Conservation (phyloP, 2,888 invertebrate genomes). For the Heliconius sara region DNA sequence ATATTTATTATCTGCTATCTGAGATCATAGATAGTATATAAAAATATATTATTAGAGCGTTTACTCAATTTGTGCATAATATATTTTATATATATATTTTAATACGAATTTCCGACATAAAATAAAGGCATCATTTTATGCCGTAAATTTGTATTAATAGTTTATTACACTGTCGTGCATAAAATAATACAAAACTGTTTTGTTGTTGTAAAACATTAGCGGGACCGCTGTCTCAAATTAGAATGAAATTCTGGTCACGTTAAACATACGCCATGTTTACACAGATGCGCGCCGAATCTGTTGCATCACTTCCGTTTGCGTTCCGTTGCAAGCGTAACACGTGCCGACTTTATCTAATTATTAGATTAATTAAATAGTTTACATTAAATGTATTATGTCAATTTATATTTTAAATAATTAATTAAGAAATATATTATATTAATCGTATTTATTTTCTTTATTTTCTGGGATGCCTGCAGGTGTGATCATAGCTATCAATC, state of each 20-base stretch:
- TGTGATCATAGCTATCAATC: not conserved
- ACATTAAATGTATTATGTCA: not conserved
- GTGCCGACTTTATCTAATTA: constrained; percentile 63
- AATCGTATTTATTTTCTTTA: not conserved
- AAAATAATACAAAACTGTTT: constrained; percentile 23
- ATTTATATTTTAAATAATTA: constrained; percentile 12
- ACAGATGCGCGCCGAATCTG: constrained; percentile 83
- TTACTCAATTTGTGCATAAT: not conserved
- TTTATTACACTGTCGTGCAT: constrained; percentile 15
- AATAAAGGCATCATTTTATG: not conserved
- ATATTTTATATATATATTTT: not conserved
- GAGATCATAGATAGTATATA: not conserved
- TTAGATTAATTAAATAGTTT: constrained; percentile 33
- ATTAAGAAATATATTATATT: not conserved
- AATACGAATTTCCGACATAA: no score
- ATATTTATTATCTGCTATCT: not conserved
- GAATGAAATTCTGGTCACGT: constrained; percentile 31
- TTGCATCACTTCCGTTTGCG: constrained; percentile 83
- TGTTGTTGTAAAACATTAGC: constrained; percentile 15
- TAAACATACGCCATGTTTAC: constrained; percentile 72
- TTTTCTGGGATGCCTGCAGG: not conserved
- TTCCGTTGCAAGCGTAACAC: constrained; percentile 74
- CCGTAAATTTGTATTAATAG: constrained; percentile 3
- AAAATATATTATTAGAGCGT: not conserved
- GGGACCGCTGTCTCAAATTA: constrained; percentile 23